Base-by-base conservation (phyloP, 2,113 vertebrate genomes). In the Alosa alosa region DNA sequence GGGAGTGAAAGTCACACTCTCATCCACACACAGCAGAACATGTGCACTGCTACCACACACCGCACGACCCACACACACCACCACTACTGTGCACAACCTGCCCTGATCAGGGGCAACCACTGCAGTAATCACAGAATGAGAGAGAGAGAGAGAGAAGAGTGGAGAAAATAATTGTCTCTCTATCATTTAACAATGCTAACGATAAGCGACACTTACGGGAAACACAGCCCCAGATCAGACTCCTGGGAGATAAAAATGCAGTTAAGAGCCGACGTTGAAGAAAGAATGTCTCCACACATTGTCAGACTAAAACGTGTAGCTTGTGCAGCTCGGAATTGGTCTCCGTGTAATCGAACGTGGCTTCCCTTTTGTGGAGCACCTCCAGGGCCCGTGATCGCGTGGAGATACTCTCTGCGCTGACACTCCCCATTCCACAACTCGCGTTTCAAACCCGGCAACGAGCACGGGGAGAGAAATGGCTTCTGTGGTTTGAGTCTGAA, bases 281-380 rank as follows among this genome's bases (percentile, higher is more conserved):
- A 36, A 78, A 36, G 10, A 31, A 31, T 3, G 64, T 13, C 11
- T 78, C 10, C 11, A 10, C 50, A 15, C 11, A 60, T 10, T 78
- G 72, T 39, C n/a, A 31, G 64, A 36, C 4, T 55, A 55, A 20
- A 72, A 11, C 64, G 10, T 13, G 64, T 36, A 72, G n/a, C 9
- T 72, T 1, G 3, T 4, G 72, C 13, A 39, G 11, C 5, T 72
- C 25, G 6, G 64, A 25, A 72, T 72, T 72, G 6, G n/a, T 72
- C 64, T 25, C 64, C 10, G n/a, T 72, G 25, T 72, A 72, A 72
- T 72, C 64, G 64, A 72, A n/a, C 25, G 64, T 72, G 64, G 64
- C 64, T 72, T 72, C 25, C n/a, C n/a, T 10, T 72, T 72, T 72
- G 9, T 72, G 64, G 64, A 72, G 8, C 25, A 25, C 72, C 72